phyloP scores from a whole-genome alignment of 2,113 vertebrate genomes.

The Odocoileus hemionus region DNA sequence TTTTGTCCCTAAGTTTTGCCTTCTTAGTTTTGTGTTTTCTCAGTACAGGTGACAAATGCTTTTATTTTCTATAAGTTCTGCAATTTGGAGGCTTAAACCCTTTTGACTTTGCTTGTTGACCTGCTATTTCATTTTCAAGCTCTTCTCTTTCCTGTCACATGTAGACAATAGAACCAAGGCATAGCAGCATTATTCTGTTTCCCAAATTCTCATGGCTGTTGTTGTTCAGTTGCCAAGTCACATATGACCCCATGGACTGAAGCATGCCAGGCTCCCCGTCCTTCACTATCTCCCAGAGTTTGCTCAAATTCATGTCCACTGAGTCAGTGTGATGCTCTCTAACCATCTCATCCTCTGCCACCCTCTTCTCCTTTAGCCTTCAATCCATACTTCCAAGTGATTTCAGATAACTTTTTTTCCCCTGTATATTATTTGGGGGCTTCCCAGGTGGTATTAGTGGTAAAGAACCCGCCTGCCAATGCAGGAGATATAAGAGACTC shows the following conservation, averaged over 20 bases:
- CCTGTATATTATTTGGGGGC: not conserved
- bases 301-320: not conserved
- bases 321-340: not conserved
- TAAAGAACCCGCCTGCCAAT: not conserved
- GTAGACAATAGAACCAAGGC: not conserved
- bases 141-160: not conserved
- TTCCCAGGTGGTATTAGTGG: not conserved
- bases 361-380: not conserved
- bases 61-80: not conserved
- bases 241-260: not conserved
- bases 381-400: not conserved
- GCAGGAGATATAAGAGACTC: not conserved
- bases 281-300: not conserved
- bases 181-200: not conserved
- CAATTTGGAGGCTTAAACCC: not conserved
- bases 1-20: not conserved
- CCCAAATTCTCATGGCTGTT: not conserved
- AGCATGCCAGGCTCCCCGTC: not conserved
- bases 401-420: not conserved
- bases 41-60: not conserved
- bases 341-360: not conserved
- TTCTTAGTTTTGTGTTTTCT: not conserved
- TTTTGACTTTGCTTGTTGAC: constrained; percentile 20
- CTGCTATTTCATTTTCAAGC: not conserved
- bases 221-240: not conserved